Evolutionary conservation across 2,888 invertebrate genomes (phyloP).

Genomic region (Cylloceria caligata): DNA sequence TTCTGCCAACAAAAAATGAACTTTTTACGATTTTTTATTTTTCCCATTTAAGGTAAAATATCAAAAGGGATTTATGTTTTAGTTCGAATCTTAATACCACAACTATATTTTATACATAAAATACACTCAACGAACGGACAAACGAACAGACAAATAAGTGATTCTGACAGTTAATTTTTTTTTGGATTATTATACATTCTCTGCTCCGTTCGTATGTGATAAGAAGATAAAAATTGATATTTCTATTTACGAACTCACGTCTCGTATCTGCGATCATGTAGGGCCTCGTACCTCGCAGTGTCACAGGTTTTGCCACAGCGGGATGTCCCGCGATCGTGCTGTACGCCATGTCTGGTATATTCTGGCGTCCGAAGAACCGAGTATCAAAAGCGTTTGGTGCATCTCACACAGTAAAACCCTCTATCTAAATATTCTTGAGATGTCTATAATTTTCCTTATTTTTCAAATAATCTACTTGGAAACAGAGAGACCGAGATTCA

Average conservation of each 20-base stretch:
- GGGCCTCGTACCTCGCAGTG: constrained; percentile 32
- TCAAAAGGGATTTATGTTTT: too few species aligned
- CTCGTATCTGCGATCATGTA: constrained; percentile 33
- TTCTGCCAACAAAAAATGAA: too few species aligned
- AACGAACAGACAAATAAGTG: too few species aligned
- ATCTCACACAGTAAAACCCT: constrained; percentile 13
- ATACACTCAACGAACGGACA: too few species aligned
- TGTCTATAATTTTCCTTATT: constrained; percentile 42
- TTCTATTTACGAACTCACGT: constrained; percentile 58
- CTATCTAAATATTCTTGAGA: constrained; percentile 16
- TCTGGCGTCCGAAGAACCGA: constrained; percentile 29
- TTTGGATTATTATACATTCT: too few species aligned
- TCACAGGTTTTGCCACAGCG: constrained; percentile 59
- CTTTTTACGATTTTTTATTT: too few species aligned
- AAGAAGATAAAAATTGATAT: constrained; percentile 53
- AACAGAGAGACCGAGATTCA: constrained; percentile 4
- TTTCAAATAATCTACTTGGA: constrained; percentile 10
- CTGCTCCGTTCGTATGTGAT: constrained; percentile 37
- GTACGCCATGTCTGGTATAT: constrained; percentile 12
- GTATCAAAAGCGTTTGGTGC: constrained; percentile 36
- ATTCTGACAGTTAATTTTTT: too few species aligned
- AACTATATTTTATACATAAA: too few species aligned
- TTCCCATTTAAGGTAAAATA: too few species aligned
- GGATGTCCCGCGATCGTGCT: constrained; percentile 57
- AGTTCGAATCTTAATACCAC: too few species aligned